Percentiles rank a stretch among this genome's conserved stretches.
Conservation (phyloP, 2,113 vertebrate species). For the Psephotus haematonotus region DNA sequence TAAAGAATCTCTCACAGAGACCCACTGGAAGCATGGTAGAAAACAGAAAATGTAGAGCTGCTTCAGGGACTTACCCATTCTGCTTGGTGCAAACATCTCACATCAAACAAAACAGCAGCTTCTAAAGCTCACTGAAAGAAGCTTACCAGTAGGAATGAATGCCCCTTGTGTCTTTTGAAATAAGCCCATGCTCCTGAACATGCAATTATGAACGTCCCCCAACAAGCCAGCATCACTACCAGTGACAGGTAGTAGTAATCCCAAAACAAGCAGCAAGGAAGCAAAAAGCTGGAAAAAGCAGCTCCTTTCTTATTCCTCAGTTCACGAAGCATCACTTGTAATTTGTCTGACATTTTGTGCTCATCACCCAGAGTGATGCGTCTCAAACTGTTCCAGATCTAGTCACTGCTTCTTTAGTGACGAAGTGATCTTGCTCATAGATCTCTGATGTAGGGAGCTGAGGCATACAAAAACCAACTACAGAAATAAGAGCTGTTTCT, state of each 20-base stretch:
- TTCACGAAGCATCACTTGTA: not conserved
- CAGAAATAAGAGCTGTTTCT: not conserved
- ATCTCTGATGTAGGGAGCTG: not conserved
- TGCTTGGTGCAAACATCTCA: not conserved
- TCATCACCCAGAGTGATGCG: not conserved
- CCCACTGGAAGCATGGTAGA: not conserved
- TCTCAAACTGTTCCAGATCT: not conserved
- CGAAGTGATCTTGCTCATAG: not conserved
- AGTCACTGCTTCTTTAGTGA: not conserved
- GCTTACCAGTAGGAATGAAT: not conserved
- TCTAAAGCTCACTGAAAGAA: not conserved
- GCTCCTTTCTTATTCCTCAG: not conserved
- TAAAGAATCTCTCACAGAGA: not conserved
- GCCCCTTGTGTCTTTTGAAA: accelerated
- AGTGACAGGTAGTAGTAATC: not conserved
- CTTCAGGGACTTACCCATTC: not conserved
- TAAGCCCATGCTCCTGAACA: not conserved
- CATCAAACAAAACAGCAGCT: not conserved
- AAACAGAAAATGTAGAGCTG: not conserved
- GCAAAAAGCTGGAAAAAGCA: not conserved
- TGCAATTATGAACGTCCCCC: not conserved
- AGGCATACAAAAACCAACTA: not conserved
- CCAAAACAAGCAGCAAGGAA: not conserved
- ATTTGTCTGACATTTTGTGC: not conserved
- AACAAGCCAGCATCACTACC: not conserved